Percentiles rank a stretch among this genome's conserved stretches.
These are phyloP conservation scores for Scaptomyza graminum DNA, from an alignment of 1,140 invertebrate genomes.

Conservation along the genomic window DNA sequence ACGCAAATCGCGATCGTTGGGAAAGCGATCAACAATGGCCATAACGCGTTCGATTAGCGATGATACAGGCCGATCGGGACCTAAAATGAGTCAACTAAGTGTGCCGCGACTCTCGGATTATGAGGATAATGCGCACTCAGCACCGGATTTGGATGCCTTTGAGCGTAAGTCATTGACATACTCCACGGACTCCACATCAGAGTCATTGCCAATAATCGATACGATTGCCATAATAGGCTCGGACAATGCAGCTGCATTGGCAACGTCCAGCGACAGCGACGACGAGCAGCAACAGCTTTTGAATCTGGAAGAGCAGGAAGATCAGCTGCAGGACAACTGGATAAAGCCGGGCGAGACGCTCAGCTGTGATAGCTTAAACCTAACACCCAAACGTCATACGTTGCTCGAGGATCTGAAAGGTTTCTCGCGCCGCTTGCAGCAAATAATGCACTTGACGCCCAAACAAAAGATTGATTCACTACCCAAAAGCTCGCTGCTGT, in stretches of 20 bases:
- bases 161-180: slow-evolving; percentile 44
- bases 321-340: slow-evolving; percentile 72
- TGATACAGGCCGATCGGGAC: slow-evolving; percentile 69
- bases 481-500: slow-evolving; percentile 32
- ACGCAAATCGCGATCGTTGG: slow-evolving; percentile 51
- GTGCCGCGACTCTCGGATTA: slow-evolving; percentile 54
- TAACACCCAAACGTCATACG: slow-evolving; percentile 62
- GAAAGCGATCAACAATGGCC: slow-evolving; percentile 36
- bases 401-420: slow-evolving; percentile 67
- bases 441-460: slow-evolving; percentile 57
- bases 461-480: slow-evolving; percentile 2
- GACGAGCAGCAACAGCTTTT: slow-evolving; percentile 24
- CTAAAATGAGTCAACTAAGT: slow-evolving; percentile 39
- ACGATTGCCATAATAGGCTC: slow-evolving; percentile 24
- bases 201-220: slow-evolving; percentile 52
- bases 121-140: slow-evolving; percentile 61
- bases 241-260: slow-evolving; percentile 58
- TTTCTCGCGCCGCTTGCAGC: slow-evolving; percentile 67
- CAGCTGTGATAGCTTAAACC: slow-evolving; percentile 62
- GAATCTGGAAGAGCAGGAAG: slow-evolving; percentile 39
- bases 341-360: slow-evolving; percentile 76
- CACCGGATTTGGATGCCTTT: slow-evolving; percentile 54
- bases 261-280: slow-evolving; percentile 22
- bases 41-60: slow-evolving; percentile 86
- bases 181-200: slow-evolving; percentile 62